These are phyloP conservation scores for Eristalinus aeneus DNA, from an alignment of 2,888 invertebrate species.

Conservation along the genomic window DNA sequence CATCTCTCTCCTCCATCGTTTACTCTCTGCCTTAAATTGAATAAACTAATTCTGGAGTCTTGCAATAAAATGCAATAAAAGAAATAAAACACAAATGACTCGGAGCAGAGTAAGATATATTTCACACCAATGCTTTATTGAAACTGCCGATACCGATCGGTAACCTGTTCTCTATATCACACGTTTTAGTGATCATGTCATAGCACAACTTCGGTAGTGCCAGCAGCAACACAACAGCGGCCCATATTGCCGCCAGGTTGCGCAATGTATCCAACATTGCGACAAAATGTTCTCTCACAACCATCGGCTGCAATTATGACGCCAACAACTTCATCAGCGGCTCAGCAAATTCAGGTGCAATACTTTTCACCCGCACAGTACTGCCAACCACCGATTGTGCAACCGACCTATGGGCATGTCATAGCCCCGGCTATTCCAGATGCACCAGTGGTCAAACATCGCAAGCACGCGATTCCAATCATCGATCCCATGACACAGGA, in stretches of 20 bases:
- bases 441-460: constrained; percentile 73
- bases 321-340: constrained; percentile 70
- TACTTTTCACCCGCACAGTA: constrained; percentile 73
- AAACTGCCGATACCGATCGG: too few relatives aligned
- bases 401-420: constrained; percentile 49
- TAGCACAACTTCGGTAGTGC: constrained; percentile 44
- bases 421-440: constrained; percentile 23
- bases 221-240: constrained; percentile 73
- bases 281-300: constrained; percentile 57
- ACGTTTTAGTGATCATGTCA: too few relatives aligned
- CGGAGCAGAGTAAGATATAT: too few relatives aligned
- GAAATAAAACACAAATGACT: too few relatives aligned
- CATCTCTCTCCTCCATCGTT: too few relatives aligned
- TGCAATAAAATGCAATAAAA: too few relatives aligned
- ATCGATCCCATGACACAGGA: constrained; percentile 78
- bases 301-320: constrained; percentile 65
- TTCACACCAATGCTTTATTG: too few relatives aligned
- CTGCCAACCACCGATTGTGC: constrained; percentile 73
- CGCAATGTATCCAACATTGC: constrained; percentile 69
- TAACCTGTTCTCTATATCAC: too few relatives aligned
- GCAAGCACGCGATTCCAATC: constrained; percentile 78
- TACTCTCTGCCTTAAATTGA: too few relatives aligned
- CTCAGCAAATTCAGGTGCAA: constrained; percentile 69
- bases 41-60: too few relatives aligned
- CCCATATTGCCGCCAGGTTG: constrained; percentile 72